These are phyloP conservation scores for Gallinago undulata DNA, from an alignment of 2,113 vertebrate species.

Conservation along the genomic window DNA sequence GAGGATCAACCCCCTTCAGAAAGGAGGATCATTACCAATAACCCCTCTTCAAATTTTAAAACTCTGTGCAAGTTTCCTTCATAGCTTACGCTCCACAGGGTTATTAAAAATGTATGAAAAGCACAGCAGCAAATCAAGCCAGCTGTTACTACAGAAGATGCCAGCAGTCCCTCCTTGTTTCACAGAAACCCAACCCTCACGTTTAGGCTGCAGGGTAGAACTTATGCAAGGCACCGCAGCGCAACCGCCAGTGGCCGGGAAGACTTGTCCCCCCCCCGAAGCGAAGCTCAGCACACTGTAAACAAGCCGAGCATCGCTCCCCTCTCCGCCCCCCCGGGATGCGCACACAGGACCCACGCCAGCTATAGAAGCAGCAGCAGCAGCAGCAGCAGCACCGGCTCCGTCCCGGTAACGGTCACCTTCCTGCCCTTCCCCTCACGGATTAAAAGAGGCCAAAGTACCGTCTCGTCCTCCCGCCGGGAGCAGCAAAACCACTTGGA, in stretches of 20 bases:
- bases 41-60: not conserved
- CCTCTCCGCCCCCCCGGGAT: not conserved
- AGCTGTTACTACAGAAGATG: not conserved
- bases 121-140: not conserved
- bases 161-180: not conserved
- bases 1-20: not conserved
- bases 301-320: not conserved
- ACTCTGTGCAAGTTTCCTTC: not conserved
- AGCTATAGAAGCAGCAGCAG: not conserved
- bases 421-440: constrained; percentile 1
- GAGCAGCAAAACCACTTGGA: constrained; percentile 77
- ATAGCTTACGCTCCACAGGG: not conserved
- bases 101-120: constrained; percentile 13
- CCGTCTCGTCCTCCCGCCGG: constrained; percentile 83
- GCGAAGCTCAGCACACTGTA: not conserved
- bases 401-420: not conserved
- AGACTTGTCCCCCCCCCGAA: not conserved
- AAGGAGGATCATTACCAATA: not conserved
- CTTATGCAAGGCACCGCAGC: constrained; percentile 76
- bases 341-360: not conserved
- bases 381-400: constrained; percentile 4
- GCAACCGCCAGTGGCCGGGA: not conserved
- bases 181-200: not conserved
- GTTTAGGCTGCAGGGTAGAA: constrained; percentile 35
- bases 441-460: constrained; percentile 72